Evolutionary conservation across 92 coral and sea anemone genomes (phyloP), one percentile per base, ranked within the genome.

Genomic region (Blastomussa wellsi): DNA sequence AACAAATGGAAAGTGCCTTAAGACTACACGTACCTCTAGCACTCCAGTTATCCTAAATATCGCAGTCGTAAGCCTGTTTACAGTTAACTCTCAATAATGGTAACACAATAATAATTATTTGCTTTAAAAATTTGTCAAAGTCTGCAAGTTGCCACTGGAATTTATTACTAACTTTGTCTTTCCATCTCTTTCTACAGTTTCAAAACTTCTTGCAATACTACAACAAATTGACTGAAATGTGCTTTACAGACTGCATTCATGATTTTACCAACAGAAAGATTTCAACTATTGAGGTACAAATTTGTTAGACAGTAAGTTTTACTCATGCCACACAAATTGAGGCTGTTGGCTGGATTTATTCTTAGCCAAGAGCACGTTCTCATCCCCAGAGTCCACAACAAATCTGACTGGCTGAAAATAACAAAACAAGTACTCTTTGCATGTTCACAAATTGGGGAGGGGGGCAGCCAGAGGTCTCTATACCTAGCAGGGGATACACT

Each of bases 261-360:
- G 99, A 96, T 79, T 96, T 96, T 65, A 96, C 98, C 36, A 94
- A 94, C 89, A 92, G 99, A 86, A 94, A 93, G 76, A 89, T 96
- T 47, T 93, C 94, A 19, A 74, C 89, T 17, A 96, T 92, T 83
- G 99, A 96, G 93, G 99, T 96, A 77, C 26, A 33, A 2, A 6
- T 28, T 0, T 33, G 15, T 70, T 38, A 7, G 24, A 33, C 26
- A 35, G 6, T 33, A 47, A 20, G 19, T 28, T 31, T 15, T 39
- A 28, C 24, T 31, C 16, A 78, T 52, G 15, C 57, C 57, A 14
- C 10, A 22, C 57, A 17, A 51, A 57, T 10, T 24, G 29, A 20
- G 65, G 2, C 29, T 26, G 26, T 8, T 3, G 49, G 49, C 49
- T 44, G 5, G 49, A 13, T 44, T 0, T 13, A 44, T 13, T 3